These are phyloP conservation scores for Maconellicoccus hirsutus DNA, from an alignment of 1,140 invertebrate genomes.

Conservation along the genomic window DNA sequence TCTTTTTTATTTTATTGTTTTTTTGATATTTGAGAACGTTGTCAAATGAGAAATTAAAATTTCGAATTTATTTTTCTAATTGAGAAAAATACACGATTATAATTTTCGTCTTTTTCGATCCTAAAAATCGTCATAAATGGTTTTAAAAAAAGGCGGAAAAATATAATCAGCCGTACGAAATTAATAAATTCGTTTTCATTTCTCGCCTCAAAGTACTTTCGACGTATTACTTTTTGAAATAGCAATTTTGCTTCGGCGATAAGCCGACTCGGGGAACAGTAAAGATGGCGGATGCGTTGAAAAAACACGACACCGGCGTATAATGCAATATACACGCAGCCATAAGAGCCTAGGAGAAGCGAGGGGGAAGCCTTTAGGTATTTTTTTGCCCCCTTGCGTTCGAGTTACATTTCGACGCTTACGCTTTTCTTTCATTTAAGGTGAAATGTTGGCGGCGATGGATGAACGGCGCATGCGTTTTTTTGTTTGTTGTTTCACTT, in stretches of 20 bases:
- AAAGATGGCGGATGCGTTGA: slow-evolving; percentile 18
- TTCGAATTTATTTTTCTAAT: too few relatives aligned
- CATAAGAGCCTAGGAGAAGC: not conserved
- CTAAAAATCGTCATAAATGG: too few relatives aligned
- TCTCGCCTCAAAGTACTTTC: too few relatives aligned
- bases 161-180: too few relatives aligned
- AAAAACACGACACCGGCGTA: too few relatives aligned
- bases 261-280: not conserved
- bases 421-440: slow-evolving; percentile 10
- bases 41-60: too few relatives aligned
- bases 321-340: not conserved
- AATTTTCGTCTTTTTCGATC: too few relatives aligned
- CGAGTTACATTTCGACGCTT: slow-evolving; percentile 8
- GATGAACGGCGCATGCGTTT: slow-evolving; percentile 7
- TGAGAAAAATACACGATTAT: too few relatives aligned
- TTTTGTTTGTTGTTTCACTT: slow-evolving; percentile 19
- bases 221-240: not conserved
- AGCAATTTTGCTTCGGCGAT: not conserved
- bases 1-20: too few relatives aligned
- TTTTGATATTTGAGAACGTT: too few relatives aligned
- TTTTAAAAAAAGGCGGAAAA: too few relatives aligned
- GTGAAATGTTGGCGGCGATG: slow-evolving; percentile 11
- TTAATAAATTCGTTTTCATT: too few relatives aligned
- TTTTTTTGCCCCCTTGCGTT: slow-evolving; percentile 17
- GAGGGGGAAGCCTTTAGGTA: slow-evolving; percentile 7